A percentile compares a stretch with the other conserved stretches of the same genome.
Conservation (phyloP, 2,113 vertebrate species). For the Lanius ludovicianus region DNA sequence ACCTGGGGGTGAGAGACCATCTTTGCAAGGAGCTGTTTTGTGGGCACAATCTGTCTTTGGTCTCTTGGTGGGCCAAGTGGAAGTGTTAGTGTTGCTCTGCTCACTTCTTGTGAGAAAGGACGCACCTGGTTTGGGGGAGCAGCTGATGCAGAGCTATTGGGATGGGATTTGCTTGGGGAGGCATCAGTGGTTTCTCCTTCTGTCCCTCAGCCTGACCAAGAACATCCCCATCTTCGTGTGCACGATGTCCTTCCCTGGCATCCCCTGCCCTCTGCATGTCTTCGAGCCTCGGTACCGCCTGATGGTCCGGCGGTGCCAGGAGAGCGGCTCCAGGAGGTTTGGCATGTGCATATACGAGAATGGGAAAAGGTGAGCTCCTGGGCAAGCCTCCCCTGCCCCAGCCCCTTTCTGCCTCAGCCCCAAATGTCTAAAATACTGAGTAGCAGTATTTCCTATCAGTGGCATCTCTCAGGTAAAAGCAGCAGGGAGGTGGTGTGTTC, state of each 20-base stretch:
- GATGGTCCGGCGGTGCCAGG: conserved; percentile 91
- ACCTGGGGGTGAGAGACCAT: neutral
- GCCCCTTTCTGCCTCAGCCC: neutral
- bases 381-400: neutral
- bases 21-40: neutral
- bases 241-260: conserved; percentile 86
- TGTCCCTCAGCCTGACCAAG: conserved; percentile 77
- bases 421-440: neutral
- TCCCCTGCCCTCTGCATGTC: conserved; percentile 86
- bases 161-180: neutral
- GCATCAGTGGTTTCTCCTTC: neutral
- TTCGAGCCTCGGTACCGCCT: conserved; percentile 91
- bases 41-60: neutral
- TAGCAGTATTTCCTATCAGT: neutral
- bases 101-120: neutral
- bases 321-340: conserved; percentile 88
- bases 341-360: conserved; percentile 89
- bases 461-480: neutral
- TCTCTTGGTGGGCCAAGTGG: neutral
- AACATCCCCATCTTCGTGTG: conserved; percentile 91
- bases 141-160: neutral
- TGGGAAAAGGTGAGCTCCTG: conserved; percentile 82
- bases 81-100: neutral
- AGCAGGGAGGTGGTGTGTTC: neutral
- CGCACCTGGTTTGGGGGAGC: neutral